phyloP scores from a whole-genome alignment of 1,140 invertebrate genomes.

The Drosophila ficusphila region DNA sequence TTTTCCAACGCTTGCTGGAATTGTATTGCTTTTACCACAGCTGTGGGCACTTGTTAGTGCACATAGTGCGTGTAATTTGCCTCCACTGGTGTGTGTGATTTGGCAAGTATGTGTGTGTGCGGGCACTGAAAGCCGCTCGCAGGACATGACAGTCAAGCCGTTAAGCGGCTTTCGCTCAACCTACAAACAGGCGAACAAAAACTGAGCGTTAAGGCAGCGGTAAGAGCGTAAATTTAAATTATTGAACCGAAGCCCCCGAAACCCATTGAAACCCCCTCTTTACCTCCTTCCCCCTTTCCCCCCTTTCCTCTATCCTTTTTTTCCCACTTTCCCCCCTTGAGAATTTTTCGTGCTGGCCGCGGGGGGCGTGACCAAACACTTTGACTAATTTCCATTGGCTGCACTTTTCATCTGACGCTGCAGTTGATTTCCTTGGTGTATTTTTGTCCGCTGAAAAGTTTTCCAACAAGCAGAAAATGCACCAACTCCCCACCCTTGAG shows the following conservation, averaged over 20 bases:
- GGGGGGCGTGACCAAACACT: slow-evolving; percentile 32
- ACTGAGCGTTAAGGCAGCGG: background rate
- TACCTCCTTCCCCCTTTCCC: background rate
- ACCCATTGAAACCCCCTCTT: no score
- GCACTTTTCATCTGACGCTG: slow-evolving; percentile 54
- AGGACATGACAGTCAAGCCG: slow-evolving; percentile 57
- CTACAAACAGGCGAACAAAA: slow-evolving; percentile 30
- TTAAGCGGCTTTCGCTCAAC: slow-evolving; percentile 68
- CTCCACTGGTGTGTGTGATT: slow-evolving; percentile 3
- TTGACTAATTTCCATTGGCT: slow-evolving; percentile 60
- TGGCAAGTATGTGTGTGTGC: slow-evolving; percentile 1
- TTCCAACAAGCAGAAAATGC: slow-evolving; percentile 48
- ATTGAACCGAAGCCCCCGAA: slow-evolving; percentile 44
- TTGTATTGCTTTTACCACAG: background rate
- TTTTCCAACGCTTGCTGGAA: background rate
- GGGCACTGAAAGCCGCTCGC: slow-evolving; percentile 12
- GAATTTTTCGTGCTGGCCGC: background rate
- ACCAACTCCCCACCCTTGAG: background rate
- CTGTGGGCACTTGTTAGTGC: background rate
- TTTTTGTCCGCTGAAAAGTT: slow-evolving; percentile 59
- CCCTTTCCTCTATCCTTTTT: no score
- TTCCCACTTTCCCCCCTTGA: no score
- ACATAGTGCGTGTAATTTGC: background rate
- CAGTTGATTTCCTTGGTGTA: slow-evolving; percentile 73
- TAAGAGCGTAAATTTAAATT: slow-evolving; percentile 50